These are phyloP conservation scores for Hydrolagus colliei DNA, from an alignment of 2,797 vertebrate species.

Conservation along the genomic window DNA sequence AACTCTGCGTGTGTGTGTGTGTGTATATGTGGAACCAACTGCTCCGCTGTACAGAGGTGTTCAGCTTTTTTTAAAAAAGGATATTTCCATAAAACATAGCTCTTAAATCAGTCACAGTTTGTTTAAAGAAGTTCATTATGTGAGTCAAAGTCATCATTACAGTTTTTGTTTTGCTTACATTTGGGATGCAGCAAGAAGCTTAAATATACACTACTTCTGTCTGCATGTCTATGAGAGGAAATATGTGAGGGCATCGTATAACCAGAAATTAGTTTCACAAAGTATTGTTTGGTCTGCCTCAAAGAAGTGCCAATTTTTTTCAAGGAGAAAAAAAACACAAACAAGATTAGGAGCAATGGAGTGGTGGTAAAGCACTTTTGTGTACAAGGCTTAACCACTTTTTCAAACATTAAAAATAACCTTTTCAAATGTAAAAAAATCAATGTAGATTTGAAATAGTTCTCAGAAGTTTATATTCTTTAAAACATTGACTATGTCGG, in stretches of 20 bases:
- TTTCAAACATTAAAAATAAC: too few species aligned
- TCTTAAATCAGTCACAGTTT: not conserved
- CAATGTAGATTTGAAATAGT: too few species aligned
- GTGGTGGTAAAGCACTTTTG: too few species aligned
- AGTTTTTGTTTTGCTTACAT: not conserved
- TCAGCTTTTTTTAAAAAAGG: not conserved
- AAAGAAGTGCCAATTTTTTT: not conserved
- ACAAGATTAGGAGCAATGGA: too few species aligned
- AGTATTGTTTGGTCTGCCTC: not conserved
- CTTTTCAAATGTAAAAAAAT: too few species aligned
- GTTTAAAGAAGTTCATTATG: not conserved
- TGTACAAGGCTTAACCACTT: too few species aligned
- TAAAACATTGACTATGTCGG: not conserved
- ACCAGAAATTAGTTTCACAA: not conserved
- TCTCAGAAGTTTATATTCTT: too few species aligned
- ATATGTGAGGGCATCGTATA: not conserved
- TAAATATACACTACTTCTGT: not conserved
- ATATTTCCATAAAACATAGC: not conserved
- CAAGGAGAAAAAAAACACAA: too few species aligned
- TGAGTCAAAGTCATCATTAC: slow-evolving; percentile 1
- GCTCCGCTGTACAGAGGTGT: not conserved
- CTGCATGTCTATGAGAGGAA: not conserved
- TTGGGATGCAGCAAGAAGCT: not conserved
- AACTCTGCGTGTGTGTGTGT: not conserved
- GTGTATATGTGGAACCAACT: not conserved